These are phyloP conservation scores for Malachius bipustulatus DNA, from an alignment of 2,888 invertebrate species.

Conservation along the genomic window DNA sequence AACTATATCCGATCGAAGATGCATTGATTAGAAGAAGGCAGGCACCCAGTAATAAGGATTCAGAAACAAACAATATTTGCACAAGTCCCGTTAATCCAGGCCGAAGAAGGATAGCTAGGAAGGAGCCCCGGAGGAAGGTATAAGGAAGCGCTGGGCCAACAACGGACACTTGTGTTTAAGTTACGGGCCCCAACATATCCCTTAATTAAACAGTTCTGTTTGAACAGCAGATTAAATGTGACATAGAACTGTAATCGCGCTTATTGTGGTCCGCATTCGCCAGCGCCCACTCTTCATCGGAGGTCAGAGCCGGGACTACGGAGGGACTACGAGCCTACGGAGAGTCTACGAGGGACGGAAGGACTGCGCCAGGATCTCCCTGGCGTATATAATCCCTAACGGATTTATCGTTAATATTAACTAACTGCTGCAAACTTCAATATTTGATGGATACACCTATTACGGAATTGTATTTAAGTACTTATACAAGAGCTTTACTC, in stretches of 20 bases:
- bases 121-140: too few species aligned
- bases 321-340: neutral
- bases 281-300: neutral
- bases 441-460: constrained; percentile 3
- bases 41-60: too few species aligned
- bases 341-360: too few species aligned
- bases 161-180: constrained; percentile 41
- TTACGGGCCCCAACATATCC: constrained; percentile 38
- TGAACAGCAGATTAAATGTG: constrained; percentile 41
- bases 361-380: too few species aligned
- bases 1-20: too few species aligned
- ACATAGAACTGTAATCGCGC: constrained; percentile 40
- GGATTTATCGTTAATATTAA: constrained; percentile 2
- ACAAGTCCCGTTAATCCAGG: constrained; percentile 29
- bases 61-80: too few species aligned
- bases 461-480: neutral
- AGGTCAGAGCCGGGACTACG: neutral
- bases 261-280: constrained; percentile 35
- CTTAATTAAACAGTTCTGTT: constrained; percentile 41
- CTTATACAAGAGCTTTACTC: too few species aligned
- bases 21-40: too few species aligned
- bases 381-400: neutral
- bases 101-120: too few species aligned
- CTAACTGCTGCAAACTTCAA: constrained; percentile 3
- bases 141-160: too few species aligned